Evolutionary conservation across 1,140 invertebrate species (phyloP), one percentile per base, ranked within the genome.

Genomic region (Drosophila tropicalis): DNA sequence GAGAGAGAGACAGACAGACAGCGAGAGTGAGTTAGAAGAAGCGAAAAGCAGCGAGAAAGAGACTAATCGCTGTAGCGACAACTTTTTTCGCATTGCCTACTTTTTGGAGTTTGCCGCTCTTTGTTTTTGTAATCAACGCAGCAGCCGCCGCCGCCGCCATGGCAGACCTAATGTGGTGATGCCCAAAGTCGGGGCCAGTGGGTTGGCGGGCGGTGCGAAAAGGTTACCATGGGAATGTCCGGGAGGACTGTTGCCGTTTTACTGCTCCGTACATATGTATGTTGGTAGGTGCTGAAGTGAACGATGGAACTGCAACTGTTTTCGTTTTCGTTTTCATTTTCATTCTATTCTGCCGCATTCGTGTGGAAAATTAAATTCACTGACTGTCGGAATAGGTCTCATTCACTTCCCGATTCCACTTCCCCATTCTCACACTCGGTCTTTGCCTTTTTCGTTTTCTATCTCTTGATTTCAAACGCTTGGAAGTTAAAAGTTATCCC

Each of bases 291-390:
- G 44, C 36, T 39, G 36, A 39, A 39, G 36, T 39, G 44, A 51
- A 51, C 44, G 9, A 22, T 51, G 17, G 44, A 51, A 51, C 6
- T 58, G 56, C 56, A 58, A 58, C 40, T 58, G 56, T 58, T 58
- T 55, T 55, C 51, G 22, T 55, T 55, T 55, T 39, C 36, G 32
- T 58, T 58, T 51, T 36, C 25, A 54, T 58, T 58, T 36, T 58
- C 56, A 9, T 36, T 75, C 63, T 68, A 70, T 39, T 47, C 64
- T 60, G 72, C 58, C 47, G 72, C 76, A 78, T 75, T 71, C 76
- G 63, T 67, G 76, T 71, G 76, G 76, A 78, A 78, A 78, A 78
- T 78, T 78, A 78, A 78, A 78, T 78, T 78, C 72, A 67, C 36
- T 67, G 72, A 74, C 76, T 70, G 67, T 62, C 75, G 70, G 62